Percentiles rank a stretch among this genome's conserved stretches.
Evolutionary conservation across 1,140 invertebrate genomes (phyloP).

Genomic region (Oedothorax gibbosus): DNA sequence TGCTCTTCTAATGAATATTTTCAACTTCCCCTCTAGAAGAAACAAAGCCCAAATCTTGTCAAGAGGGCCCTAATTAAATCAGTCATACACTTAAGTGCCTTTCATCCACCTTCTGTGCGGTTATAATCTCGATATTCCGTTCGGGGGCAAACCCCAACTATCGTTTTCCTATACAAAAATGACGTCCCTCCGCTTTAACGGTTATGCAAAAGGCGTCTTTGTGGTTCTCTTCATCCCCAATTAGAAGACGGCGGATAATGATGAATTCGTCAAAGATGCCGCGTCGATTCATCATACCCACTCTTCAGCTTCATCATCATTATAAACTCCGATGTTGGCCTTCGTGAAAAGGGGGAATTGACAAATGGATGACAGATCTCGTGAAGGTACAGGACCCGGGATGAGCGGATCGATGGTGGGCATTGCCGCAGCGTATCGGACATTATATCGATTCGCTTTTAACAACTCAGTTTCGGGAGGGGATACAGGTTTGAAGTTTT

Average conservation of each 20-base stretch:
- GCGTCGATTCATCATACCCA: slow-evolving; percentile 34
- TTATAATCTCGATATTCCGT: background rate
- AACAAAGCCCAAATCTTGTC: too few species aligned
- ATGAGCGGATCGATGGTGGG: slow-evolving; percentile 7
- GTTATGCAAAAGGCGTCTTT: background rate
- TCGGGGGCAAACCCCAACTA: background rate
- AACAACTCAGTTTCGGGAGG: slow-evolving; percentile 15
- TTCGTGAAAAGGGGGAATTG: background rate
- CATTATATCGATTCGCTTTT: slow-evolving; percentile 18
- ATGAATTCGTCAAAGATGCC: slow-evolving; percentile 40
- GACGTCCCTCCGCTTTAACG: slow-evolving; percentile 19
- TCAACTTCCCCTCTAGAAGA: too few species aligned
- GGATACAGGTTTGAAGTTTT: too few species aligned
- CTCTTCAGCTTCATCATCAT: background rate
- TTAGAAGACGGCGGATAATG: slow-evolving; percentile 22
- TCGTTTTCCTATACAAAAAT: slow-evolving; percentile 40
- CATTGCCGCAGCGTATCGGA: slow-evolving; percentile 6
- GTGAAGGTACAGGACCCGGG: slow-evolving; percentile 8
- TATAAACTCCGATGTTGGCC: background rate
- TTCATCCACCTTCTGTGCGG: too few species aligned
- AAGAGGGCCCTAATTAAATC: too few species aligned
- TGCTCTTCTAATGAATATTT: too few species aligned
- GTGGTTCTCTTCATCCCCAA: slow-evolving; percentile 24
- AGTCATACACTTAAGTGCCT: too few species aligned
- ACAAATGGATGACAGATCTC: slow-evolving; percentile 50